These are phyloP conservation scores for Manacus vitellinus DNA, from an alignment of 2,113 vertebrate genomes.

Conservation along the genomic window DNA sequence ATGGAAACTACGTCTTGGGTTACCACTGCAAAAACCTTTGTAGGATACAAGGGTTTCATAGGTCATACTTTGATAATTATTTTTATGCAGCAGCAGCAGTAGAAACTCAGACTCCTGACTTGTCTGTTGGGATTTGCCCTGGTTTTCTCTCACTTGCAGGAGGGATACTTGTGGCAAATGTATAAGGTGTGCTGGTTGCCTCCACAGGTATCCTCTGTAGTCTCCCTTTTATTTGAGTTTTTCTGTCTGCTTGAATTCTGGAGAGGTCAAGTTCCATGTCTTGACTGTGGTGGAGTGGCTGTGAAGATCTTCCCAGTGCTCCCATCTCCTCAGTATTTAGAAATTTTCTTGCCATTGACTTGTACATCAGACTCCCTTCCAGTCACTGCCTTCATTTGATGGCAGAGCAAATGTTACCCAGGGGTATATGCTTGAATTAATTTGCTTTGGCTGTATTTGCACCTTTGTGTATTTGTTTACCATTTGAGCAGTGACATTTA, in stretches of 20 bases:
- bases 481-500: constrained; percentile 28
- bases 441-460: background rate
- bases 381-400: background rate
- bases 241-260: background rate
- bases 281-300: background rate
- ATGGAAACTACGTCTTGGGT: background rate
- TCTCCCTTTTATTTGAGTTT: background rate
- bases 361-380: background rate
- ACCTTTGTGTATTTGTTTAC: background rate
- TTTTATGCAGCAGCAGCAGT: background rate
- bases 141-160: background rate
- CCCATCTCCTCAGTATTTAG: background rate
- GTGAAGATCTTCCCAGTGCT: background rate
- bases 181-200: background rate
- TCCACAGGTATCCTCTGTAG: background rate
- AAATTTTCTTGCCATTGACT: background rate
- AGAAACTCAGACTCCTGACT: background rate
- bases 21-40: background rate
- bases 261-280: background rate
- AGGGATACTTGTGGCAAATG: background rate
- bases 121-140: background rate
- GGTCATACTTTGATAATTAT: background rate
- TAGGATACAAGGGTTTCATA: background rate
- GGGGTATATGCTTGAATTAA: background rate
- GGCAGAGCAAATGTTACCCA: background rate